A percentile compares a stretch with the other conserved stretches of the same genome.
phyloP scores from a whole-genome alignment of 2,113 vertebrate species.

The Microtus ochrogaster region DNA sequence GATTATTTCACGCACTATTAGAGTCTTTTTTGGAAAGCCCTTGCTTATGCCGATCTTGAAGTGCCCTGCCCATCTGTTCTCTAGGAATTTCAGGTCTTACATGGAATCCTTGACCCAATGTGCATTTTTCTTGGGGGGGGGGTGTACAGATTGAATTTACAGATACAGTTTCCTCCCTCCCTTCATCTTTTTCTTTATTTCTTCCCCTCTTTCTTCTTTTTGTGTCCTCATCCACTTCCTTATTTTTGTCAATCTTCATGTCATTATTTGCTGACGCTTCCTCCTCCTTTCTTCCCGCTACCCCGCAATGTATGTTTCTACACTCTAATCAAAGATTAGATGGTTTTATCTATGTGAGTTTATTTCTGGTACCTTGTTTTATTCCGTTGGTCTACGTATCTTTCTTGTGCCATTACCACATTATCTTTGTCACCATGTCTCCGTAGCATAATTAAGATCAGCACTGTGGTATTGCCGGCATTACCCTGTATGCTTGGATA shows the following conservation, averaged over 20 bases:
- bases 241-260: background rate
- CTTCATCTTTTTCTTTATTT: background rate
- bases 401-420: background rate
- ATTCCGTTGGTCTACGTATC: background rate
- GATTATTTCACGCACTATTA: background rate
- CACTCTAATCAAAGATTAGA: background rate
- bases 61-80: no score
- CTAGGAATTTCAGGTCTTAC: background rate
- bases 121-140: background rate
- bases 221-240: no score
- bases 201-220: background rate
- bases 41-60: background rate
- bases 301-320: background rate
- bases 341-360: background rate
- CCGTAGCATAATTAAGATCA: no score
- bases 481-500: background rate
- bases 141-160: background rate
- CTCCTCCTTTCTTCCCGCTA: fast-evolving
- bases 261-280: background rate
- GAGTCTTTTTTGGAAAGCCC: background rate
- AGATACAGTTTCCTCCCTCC: background rate
- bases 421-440: background rate
- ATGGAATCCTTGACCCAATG: background rate
- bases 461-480: background rate
- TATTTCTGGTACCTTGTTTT: background rate